phyloP scores from a whole-genome alignment of 2,113 vertebrate species.

The Ciconia maguari region DNA sequence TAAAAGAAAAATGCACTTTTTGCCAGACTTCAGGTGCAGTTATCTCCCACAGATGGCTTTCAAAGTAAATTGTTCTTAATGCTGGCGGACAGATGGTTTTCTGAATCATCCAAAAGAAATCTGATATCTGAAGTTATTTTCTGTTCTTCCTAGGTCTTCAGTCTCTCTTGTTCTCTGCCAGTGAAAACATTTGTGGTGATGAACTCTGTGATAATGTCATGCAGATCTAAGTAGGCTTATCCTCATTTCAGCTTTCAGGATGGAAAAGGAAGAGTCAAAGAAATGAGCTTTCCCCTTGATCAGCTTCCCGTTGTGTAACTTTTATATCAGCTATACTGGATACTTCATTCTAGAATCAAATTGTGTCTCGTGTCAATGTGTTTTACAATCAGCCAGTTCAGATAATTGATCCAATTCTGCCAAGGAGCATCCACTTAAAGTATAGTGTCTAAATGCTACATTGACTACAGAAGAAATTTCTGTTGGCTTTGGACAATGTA shows the following conservation, averaged over 20 bases:
- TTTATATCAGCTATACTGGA: neutral
- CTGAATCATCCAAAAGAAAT: neutral
- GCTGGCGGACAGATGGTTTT: neutral
- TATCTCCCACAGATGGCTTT: neutral
- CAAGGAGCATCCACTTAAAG: neutral
- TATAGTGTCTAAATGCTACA: fast-evolving
- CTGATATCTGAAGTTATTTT: neutral
- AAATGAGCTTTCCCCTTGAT: neutral
- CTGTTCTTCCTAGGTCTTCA: neutral
- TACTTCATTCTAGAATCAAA: neutral
- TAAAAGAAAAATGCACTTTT: neutral
- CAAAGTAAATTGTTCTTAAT: neutral
- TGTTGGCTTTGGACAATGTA: neutral
- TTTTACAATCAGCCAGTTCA: neutral
- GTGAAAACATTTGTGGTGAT: neutral
- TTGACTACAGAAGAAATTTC: neutral
- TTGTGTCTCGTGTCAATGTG: fast-evolving
- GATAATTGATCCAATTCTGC: neutral
- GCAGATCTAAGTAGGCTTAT: neutral
- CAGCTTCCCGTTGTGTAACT: neutral
- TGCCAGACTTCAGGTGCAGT: neutral
- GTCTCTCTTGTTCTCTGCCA: neutral
- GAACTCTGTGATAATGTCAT: neutral
- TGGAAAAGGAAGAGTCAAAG: neutral
- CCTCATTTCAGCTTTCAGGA: neutral